A percentile compares a stretch with the other conserved stretches of the same genome.
phyloP scores from a whole-genome alignment of 2,888 invertebrate species.

The Phalangium opilio region DNA sequence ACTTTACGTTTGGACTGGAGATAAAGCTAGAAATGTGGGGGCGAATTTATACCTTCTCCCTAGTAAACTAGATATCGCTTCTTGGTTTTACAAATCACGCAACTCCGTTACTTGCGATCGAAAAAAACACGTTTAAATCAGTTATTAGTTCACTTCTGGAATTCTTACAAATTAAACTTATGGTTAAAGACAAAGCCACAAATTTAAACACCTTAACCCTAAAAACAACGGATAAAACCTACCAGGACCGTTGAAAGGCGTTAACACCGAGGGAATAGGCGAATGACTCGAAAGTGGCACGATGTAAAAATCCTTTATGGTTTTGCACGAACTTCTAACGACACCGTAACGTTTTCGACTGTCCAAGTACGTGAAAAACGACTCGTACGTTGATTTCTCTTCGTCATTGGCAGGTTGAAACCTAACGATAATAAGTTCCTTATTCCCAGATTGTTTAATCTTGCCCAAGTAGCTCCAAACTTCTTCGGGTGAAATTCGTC shows the following conservation, averaged over 20 bases:
- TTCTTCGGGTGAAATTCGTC: conserved; percentile 73
- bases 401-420: conserved; percentile 65
- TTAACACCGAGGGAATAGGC: conserved; percentile 28
- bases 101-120: too few species aligned
- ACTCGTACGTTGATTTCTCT: conserved; percentile 67
- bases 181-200: too few species aligned
- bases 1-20: too few species aligned
- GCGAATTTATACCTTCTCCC: too few species aligned
- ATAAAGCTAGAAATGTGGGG: too few species aligned
- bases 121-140: too few species aligned
- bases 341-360: conserved; percentile 44
- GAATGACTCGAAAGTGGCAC: conserved; percentile 30
- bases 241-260: conserved; percentile 37
- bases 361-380: conserved; percentile 74
- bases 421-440: conserved; percentile 64
- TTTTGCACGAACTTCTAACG: conserved; percentile 18
- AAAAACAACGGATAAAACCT: too few species aligned
- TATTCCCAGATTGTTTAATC: conserved; percentile 70
- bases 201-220: too few species aligned
- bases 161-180: too few species aligned
- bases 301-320: conserved; percentile 33
- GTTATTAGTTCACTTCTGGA: too few species aligned
- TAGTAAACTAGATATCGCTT: too few species aligned
- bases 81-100: too few species aligned
- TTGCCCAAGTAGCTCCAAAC: conserved; percentile 86